Percentiles rank a stretch among this genome's conserved stretches.
Evolutionary conservation across 2,797 vertebrate species (phyloP).

Genomic region (Rhodeus uyekii): DNA sequence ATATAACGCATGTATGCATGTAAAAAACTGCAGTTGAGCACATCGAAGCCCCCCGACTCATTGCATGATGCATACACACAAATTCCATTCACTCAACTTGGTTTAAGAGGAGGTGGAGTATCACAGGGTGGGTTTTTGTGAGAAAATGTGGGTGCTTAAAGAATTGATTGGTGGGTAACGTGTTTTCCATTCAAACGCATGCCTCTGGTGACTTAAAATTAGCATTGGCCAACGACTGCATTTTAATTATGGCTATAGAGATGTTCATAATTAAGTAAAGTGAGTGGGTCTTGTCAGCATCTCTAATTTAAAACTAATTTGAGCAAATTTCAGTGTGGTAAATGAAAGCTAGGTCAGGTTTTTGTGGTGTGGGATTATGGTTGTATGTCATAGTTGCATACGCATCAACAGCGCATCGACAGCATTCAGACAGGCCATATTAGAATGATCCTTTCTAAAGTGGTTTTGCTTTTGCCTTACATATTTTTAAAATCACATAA

Average conservation of each 20-base stretch:
- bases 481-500: not conserved
- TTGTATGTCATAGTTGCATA: not conserved
- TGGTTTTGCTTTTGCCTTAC: not conserved
- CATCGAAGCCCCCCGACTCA: not conserved
- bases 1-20: not conserved
- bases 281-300: not conserved
- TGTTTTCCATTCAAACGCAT: slow-evolving; percentile 8
- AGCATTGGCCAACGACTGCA: not conserved
- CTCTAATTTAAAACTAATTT: not conserved
- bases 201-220: not conserved
- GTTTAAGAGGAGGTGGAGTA: slow-evolving; percentile 17
- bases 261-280: not conserved
- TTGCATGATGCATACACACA: not conserved
- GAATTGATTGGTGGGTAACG: slow-evolving; percentile 8
- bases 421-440: not conserved
- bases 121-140: not conserved
- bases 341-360: slow-evolving; percentile 29
- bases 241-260: not conserved
- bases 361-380: slow-evolving; percentile 32
- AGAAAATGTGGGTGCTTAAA: slow-evolving; percentile 33
- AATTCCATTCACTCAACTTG: not conserved
- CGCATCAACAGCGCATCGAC: not conserved
- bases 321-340: not conserved
- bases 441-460: not conserved
- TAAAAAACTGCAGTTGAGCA: not conserved